A percentile compares a stretch with the other conserved stretches of the same genome.
These are phyloP conservation scores for Toxostoma redivivum DNA, from an alignment of 2,113 vertebrate genomes.

Conservation along the genomic window DNA sequence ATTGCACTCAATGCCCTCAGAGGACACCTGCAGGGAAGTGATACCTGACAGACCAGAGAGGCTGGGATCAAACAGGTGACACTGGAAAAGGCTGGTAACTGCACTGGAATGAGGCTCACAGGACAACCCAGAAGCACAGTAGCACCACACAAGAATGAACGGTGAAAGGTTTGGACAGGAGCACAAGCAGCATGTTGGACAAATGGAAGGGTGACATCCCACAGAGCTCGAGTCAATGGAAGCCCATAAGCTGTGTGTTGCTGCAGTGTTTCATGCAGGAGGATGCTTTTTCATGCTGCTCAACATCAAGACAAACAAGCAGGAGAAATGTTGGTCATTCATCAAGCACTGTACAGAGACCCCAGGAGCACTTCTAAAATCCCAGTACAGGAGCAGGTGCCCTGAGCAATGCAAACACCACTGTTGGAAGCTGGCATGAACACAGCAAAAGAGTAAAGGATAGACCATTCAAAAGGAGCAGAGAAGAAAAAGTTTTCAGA, in stretches of 20 bases:
- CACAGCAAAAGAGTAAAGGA: slow-evolving; percentile 69
- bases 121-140: neutral
- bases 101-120: neutral
- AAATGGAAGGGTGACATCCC: neutral
- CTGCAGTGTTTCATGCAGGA: neutral
- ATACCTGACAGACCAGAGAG: neutral
- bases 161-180: neutral
- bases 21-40: neutral
- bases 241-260: neutral
- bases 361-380: neutral
- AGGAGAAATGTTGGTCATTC: neutral
- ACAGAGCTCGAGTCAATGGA: neutral
- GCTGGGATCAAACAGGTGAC: neutral
- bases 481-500: slow-evolving; percentile 96
- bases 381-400: neutral
- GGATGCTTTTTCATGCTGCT: slow-evolving; percentile 2
- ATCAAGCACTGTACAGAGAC: neutral
- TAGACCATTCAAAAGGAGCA: slow-evolving; percentile 95
- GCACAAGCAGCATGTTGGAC: neutral
- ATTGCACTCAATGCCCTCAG: neutral
- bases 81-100: neutral
- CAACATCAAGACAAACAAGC: neutral
- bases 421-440: neutral
- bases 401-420: neutral
- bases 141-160: neutral